Base-by-base conservation (phyloP, 1,140 invertebrate species). In the Zaprionus gabonicus region DNA sequence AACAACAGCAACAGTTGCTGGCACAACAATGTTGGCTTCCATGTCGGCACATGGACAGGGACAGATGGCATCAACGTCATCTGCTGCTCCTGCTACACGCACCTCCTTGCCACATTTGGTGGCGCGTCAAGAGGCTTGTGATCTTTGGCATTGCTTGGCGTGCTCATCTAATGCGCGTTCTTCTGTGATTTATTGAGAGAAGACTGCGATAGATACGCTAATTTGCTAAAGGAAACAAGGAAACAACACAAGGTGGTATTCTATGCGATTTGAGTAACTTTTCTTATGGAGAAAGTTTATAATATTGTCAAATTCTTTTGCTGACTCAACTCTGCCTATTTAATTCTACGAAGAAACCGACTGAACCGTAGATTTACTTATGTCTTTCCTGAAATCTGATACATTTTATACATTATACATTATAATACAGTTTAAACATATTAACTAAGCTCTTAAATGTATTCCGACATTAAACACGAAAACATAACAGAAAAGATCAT, bases 1-100 rank as follows among this genome's bases (percentile, higher is more conserved):
- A 44, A 17, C 41, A 34, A 41, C 28, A 58, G n/a, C 69, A 58
- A 36, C 20, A 15, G 15, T 36, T 38, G 5, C 53, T 10, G 53
- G 44, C 15, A 25, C 69, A 38, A 36, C 57, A 70, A 76, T 76
- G 74, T 74, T 25, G 66, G 17, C 31, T 36, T 41, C 23, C 28
- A 55, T 59, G 36, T 15, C 7, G 55, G 68, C 41, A 25, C 68
- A 55, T 64, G 58, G 79, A 75, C 80, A 73, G 63, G 59, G 34
- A 12, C 46, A 20, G 36, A 86, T 87, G 82, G 80, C 83, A 83
- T 88, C 64, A 66, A 44, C 70, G 27, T 36, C 62, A 76, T 57
- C 64, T 56, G 25, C 56, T 56, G 51, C 57, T 73, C 38, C 70
- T 68, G 64, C 70, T 20, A 46, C 71, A 74, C 58, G 66, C 49